Base-by-base conservation (phyloP, 2,888 invertebrate species). In the Epiblema foenella region DNA sequence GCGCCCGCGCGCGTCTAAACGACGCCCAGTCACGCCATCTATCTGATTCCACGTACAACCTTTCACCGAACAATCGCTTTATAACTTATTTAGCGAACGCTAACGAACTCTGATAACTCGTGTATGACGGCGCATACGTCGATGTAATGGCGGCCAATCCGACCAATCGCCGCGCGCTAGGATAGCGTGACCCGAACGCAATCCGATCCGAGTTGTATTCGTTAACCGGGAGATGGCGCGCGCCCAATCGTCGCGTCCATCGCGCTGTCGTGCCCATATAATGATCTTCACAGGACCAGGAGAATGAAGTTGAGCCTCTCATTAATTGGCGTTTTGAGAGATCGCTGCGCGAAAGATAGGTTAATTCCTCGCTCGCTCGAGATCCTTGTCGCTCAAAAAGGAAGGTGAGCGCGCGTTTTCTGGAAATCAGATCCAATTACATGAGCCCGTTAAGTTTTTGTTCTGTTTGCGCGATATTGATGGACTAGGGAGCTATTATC, bases 401-500 rank as follows among this genome's bases (percentile, higher is more conserved):
- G 91, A 93, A 90, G 90, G 91, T 87, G 89, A 90, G 89, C 89
- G 91, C 86, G 84, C 89, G 88, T 88, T 93, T 93, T 93, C 93
- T 93, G 93, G 93, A 92, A 93, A 93, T 93, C 93, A 90, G 93
- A 93, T 93, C 93, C 93, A 93, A 93, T 93, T 93, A 93, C 93
- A 93, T 86, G 89, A 86, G 87, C 84, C 92, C 89, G 91, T 91
- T 90, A 89, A 89, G 87, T 87, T 92, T 93, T 93, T 93, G 89
- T 90, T 93, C 89, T 93, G 89, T 93, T 93, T 91, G 87, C 81
- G 75, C 82, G 84, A 85, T 87, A 87, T 88, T 91, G 91, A 90
- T 84, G 87, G 87, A 90, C 90, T 86, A 82, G 83, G 82, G 39
- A 49, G 51, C 54, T 72, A 64, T 66, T 68, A 67, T 63, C 68